These are phyloP conservation scores for Tetropium fuscum DNA, from an alignment of 2,888 invertebrate genomes.

Conservation along the genomic window DNA sequence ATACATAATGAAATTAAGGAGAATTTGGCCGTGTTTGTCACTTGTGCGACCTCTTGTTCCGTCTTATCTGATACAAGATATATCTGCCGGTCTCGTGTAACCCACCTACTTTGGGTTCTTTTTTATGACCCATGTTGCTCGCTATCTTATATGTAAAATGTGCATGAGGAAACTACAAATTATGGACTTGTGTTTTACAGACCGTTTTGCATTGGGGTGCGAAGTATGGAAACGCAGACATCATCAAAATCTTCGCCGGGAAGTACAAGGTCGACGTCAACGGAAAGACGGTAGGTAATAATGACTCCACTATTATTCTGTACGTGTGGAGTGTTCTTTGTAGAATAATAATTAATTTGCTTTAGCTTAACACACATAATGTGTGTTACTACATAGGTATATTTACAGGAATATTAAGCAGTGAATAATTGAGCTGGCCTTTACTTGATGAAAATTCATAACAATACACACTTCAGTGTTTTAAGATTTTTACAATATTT, in stretches of 20 bases:
- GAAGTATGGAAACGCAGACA: slow-evolving; percentile 91
- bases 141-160: slow-evolving; percentile 16
- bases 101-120: slow-evolving; percentile 17
- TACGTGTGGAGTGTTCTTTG: neutral
- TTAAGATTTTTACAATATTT: too few relatives aligned
- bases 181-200: slow-evolving; percentile 72
- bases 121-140: slow-evolving; percentile 10
- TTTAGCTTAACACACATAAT: too few relatives aligned
- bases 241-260: slow-evolving; percentile 93
- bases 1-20: too few relatives aligned
- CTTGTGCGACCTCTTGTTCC: slow-evolving; percentile 48
- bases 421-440: too few relatives aligned
- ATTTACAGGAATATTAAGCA: too few relatives aligned
- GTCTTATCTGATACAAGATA: slow-evolving; percentile 57
- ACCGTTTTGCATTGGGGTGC: slow-evolving; percentile 98
- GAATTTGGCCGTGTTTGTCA: slow-evolving; percentile 36
- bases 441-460: too few relatives aligned
- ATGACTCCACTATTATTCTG: neutral
- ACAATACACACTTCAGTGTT: too few relatives aligned
- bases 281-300: slow-evolving; percentile 81
- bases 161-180: neutral
- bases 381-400: too few relatives aligned
- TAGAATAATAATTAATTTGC: too few relatives aligned
- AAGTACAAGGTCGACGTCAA: slow-evolving; percentile 86
- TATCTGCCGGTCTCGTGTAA: slow-evolving; percentile 49